phyloP scores from a whole-genome alignment of 2,113 vertebrate species.

The Phyllopteryx taeniolatus region DNA sequence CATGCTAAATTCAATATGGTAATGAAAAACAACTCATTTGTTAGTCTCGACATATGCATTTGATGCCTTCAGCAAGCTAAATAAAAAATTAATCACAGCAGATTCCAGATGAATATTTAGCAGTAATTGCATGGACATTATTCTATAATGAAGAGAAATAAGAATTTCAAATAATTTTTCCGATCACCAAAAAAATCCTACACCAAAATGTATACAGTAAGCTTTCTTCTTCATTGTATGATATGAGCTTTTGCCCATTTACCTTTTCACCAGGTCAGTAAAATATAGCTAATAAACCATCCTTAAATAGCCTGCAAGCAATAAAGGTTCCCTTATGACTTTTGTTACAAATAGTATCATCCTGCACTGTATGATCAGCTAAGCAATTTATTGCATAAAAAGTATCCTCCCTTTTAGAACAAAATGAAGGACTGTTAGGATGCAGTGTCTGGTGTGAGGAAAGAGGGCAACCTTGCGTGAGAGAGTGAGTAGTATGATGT shows the following conservation, averaged over 20 bases:
- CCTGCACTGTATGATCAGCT: constrained; percentile 3
- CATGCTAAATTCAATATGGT: constrained; percentile 5
- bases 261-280: neutral
- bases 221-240: neutral
- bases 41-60: neutral
- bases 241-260: neutral
- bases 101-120: neutral
- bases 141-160: neutral
- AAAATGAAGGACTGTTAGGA: constrained; percentile 18
- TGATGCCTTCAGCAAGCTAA: neutral
- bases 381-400: constrained; percentile 41
- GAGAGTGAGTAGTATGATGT: constrained; percentile 40
- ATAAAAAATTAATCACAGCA: neutral
- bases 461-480: constrained; percentile 34
- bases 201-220: neutral
- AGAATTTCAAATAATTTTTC: neutral
- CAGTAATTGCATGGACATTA: neutral
- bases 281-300: constrained; percentile 17
- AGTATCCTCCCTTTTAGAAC: constrained; percentile 26
- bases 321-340: constrained; percentile 11
- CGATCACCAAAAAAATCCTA: too few species aligned
- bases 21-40: neutral
- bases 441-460: constrained; percentile 46
- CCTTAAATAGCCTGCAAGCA: constrained; percentile 11
- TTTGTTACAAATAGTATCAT: constrained; percentile 1